These are phyloP conservation scores for Choreutis nemorana DNA, from an alignment of 2,888 invertebrate species.

Conservation along the genomic window DNA sequence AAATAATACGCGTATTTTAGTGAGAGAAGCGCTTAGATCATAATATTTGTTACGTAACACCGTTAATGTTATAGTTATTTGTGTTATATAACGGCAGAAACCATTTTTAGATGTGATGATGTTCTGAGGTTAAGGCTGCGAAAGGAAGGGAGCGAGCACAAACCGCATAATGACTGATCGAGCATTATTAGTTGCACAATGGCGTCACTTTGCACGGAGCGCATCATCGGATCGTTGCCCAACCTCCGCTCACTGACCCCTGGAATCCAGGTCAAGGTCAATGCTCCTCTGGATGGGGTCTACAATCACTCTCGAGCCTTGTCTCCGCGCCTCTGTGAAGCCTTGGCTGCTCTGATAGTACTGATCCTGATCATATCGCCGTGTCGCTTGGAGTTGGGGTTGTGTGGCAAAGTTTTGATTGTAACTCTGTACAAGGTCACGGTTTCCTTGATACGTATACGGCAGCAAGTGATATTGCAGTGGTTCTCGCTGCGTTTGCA, in stretches of 20 bases:
- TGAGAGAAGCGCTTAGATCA: no score
- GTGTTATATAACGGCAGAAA: no score
- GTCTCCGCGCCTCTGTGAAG: conserved; percentile 16
- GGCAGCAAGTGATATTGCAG: conserved; percentile 26
- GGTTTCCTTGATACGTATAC: no score
- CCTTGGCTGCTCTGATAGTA: conserved; percentile 21
- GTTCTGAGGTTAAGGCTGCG: neutral
- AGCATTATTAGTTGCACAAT: neutral
- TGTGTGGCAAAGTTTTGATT: no score
- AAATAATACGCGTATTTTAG: no score
- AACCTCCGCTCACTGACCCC: conserved; percentile 20
- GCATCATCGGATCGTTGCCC: conserved; percentile 21
- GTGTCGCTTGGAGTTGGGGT: no score
- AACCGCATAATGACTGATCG: neutral
- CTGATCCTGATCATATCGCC: conserved; percentile 8
- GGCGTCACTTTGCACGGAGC: conserved; percentile 14
- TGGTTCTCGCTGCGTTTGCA: conserved; percentile 22
- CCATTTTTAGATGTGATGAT: no score
- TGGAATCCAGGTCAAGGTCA: conserved; percentile 53
- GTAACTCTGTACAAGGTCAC: no score
- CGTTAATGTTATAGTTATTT: no score
- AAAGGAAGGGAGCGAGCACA: neutral
- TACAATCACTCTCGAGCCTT: conserved; percentile 15
- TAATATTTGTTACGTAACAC: no score
- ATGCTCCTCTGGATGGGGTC: conserved; percentile 21